phyloP scores from a whole-genome alignment of 2,797 vertebrate genomes.

The Crypturellus tataupa region DNA sequence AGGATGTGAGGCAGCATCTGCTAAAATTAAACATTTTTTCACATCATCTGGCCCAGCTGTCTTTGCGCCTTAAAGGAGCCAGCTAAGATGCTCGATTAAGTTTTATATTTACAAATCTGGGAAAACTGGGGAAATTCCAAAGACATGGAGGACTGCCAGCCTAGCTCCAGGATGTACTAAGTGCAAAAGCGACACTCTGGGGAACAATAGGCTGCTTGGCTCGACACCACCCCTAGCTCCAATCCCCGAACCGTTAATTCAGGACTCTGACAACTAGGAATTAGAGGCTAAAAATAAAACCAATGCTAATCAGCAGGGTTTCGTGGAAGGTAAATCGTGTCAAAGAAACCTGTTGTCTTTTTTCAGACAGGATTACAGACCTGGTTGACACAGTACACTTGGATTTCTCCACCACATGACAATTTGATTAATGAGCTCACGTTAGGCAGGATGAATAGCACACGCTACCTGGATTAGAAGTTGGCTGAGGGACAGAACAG shows the following conservation, averaged over 20 bases:
- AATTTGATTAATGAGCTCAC: slow-evolving; percentile 47
- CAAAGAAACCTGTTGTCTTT: slow-evolving; percentile 22
- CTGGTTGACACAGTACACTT: slow-evolving; percentile 10
- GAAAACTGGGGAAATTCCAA: background rate
- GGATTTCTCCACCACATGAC: slow-evolving; percentile 23
- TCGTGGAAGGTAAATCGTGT: slow-evolving; percentile 13
- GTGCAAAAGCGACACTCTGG: background rate
- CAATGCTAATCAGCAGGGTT: background rate
- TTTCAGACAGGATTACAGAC: slow-evolving; percentile 27
- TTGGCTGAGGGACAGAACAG: slow-evolving; percentile 13
- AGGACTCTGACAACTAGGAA: background rate
- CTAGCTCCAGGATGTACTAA: background rate
- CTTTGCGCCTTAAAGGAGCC: slow-evolving; percentile 3
- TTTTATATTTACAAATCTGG: background rate
- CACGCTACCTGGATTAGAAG: slow-evolving; percentile 18
- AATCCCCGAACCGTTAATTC: background rate
- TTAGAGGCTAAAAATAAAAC: slow-evolving; percentile 21
- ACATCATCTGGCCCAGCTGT: slow-evolving; percentile 35
- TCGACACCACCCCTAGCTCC: background rate
- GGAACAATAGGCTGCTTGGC: background rate
- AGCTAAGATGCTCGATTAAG: background rate
- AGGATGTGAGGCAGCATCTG: slow-evolving; percentile 53
- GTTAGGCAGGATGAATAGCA: slow-evolving; percentile 11
- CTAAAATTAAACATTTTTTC: slow-evolving; percentile 62
- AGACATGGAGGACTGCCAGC: background rate